These are phyloP conservation scores for Hylaeus volcanicus DNA, from an alignment of 1,140 invertebrate genomes.

Conservation along the genomic window DNA sequence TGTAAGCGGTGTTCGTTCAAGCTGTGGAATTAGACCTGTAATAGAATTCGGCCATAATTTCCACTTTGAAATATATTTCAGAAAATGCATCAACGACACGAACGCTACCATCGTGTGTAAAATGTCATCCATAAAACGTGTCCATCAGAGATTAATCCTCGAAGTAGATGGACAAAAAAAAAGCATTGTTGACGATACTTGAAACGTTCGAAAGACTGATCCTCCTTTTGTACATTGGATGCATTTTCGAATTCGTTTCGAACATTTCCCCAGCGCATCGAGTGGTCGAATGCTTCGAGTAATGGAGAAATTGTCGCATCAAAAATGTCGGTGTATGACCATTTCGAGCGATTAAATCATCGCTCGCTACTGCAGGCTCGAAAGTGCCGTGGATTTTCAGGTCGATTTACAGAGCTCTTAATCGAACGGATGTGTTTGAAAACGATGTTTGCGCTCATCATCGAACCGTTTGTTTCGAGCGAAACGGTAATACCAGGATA, in stretches of 20 bases:
- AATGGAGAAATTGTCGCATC: conserved; percentile 44
- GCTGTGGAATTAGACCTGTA: too few relatives aligned
- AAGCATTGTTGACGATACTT: background rate
- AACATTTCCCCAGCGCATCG: background rate
- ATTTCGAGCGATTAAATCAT: conserved; percentile 56
- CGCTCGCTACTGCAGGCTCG: conserved; percentile 7
- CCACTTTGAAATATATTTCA: too few relatives aligned
- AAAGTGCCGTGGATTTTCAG: conserved; percentile 52
- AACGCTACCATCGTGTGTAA: too few relatives aligned
- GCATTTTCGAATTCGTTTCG: background rate
- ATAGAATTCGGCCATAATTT: too few relatives aligned
- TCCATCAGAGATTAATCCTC: background rate
- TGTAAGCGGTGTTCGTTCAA: too few relatives aligned
- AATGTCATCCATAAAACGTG: background rate
- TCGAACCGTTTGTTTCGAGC: conserved; percentile 39
- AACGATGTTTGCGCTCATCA: conserved; percentile 43
- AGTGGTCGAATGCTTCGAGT: background rate
- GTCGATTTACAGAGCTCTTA: conserved; percentile 59
- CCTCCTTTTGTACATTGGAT: background rate
- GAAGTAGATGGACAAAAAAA: background rate
- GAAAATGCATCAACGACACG: too few relatives aligned
- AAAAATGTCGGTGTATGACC: conserved; percentile 48
- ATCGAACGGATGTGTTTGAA: conserved; percentile 40
- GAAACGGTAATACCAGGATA: conserved; percentile 10
- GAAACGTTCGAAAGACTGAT: background rate